Evolutionary conservation across 2,888 invertebrate species (phyloP), one percentile per base, ranked within the genome.

Genomic region (Drosophila ochracea): DNA sequence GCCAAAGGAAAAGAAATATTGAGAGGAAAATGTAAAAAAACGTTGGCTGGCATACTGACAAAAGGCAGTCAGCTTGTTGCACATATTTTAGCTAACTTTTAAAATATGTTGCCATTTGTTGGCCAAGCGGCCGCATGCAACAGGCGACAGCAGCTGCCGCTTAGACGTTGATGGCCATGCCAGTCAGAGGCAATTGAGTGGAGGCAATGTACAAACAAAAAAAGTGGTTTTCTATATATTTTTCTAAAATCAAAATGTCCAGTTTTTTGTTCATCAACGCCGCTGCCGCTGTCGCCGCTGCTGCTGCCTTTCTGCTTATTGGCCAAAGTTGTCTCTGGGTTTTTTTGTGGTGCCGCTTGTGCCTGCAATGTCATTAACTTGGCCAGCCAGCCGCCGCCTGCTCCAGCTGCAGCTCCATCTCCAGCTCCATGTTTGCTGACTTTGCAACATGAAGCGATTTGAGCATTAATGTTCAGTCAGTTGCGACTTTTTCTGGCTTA

Each of bases 391-490:
- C 58, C 21, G 50, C 53, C 41, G 55, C 50, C 53, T 67, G 60
- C 67, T 47, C 30, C 62, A 68, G 41, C 78, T 58, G 64, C 73
- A 68, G 73, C 69, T 41, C n/a, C 59, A 69, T 37, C 70, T 67
- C 13, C 66, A 71, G 76, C 84, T 62, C 69, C 84, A 82, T 77
- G 79, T 70, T 73, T 69, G 73, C 86, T 87, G 88, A 88, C 88
- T 91, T 89, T 77, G 90, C 88, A 89, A 91, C 91, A 89, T 91
- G 91, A 90, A 82, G 91, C 91, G 91, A 89, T 91, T 89, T 91
- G 91, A 91, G 91, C 88, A 82, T 89, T 89, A 91, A 89, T 91
- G 88, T 88, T 91, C 86, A 84, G 73, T 73, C 90, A 74, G 77
- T 76, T 59, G 53, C 49, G 30, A 28, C 57, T 76, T 74, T 74